These are phyloP conservation scores for Belonocnema kinseyi DNA, from an alignment of 1,140 invertebrate genomes.

Conservation along the genomic window DNA sequence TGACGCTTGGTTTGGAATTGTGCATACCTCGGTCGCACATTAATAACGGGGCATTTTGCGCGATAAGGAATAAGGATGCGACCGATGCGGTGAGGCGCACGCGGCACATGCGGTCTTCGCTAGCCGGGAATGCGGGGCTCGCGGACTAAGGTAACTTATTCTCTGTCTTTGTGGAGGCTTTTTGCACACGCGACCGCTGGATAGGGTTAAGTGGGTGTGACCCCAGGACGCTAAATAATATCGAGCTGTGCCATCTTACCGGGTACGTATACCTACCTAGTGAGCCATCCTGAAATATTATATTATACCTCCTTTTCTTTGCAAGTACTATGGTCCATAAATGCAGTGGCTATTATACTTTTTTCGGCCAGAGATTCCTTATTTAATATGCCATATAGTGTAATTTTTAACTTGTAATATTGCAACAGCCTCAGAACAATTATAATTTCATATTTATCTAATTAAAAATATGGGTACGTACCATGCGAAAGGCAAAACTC, in stretches of 20 bases:
- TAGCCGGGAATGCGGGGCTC: slow-evolving; percentile 62
- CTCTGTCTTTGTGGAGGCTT: slow-evolving; percentile 69
- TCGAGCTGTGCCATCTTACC: slow-evolving; percentile 69
- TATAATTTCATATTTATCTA: too few relatives aligned
- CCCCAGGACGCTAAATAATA: slow-evolving; percentile 73
- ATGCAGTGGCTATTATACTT: background rate
- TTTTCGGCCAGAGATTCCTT: background rate
- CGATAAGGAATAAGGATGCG: slow-evolving; percentile 55
- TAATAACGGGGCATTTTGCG: slow-evolving; percentile 53
- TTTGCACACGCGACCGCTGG: slow-evolving; percentile 63
- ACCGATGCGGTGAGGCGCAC: slow-evolving; percentile 34
- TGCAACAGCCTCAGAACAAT: too few relatives aligned
- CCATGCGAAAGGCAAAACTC: too few relatives aligned
- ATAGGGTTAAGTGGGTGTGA: slow-evolving; percentile 73
- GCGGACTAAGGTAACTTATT: slow-evolving; percentile 71
- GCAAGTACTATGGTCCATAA: background rate
- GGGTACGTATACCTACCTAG: slow-evolving; percentile 54
- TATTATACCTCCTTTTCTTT: slow-evolving; percentile 47
- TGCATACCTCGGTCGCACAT: slow-evolving; percentile 47
- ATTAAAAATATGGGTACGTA: too few relatives aligned
- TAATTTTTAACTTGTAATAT: too few relatives aligned
- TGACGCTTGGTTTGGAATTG: slow-evolving; percentile 14
- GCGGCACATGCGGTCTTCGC: slow-evolving; percentile 42
- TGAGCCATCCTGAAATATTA: slow-evolving; percentile 70
- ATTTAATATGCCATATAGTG: background rate